Evolutionary conservation across 2,113 vertebrate species (phyloP).

Genomic region (Panthera leo): DNA sequence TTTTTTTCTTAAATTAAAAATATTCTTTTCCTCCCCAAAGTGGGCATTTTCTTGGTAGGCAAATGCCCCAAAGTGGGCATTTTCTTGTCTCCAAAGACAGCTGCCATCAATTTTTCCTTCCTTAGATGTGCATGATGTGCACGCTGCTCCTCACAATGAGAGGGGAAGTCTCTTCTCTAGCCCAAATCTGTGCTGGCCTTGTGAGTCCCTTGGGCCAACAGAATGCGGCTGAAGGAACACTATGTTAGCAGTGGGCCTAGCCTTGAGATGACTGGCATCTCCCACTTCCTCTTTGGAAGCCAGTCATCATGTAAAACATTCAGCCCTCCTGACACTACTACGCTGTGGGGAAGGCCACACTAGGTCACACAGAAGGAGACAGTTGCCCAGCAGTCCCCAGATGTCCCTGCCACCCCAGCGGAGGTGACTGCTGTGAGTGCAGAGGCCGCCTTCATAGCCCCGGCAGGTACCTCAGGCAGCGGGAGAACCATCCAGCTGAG

Average conservation of each 20-base stretch:
- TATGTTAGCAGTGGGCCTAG: neutral
- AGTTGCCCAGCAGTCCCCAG: neutral
- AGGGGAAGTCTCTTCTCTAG: neutral
- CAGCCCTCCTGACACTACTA: neutral
- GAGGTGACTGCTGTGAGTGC: neutral
- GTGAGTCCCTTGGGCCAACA: neutral
- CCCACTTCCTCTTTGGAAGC: neutral
- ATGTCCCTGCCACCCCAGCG: neutral
- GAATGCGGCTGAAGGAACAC: neutral
- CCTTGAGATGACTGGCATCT: neutral
- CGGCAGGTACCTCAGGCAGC: neutral
- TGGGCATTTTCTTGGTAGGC: neutral
- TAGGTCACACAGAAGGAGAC: neutral
- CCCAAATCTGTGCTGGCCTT: neutral
- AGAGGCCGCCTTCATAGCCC: neutral
- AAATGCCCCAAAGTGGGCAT: neutral
- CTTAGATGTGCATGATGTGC: fast-evolving
- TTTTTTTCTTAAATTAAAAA: neutral
- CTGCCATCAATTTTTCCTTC: neutral
- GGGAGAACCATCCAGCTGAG: neutral
- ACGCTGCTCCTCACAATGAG: neutral
- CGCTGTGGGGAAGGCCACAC: neutral
- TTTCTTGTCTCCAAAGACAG: neutral
- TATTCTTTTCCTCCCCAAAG: neutral
- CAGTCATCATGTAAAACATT: neutral